A percentile compares a stretch with the other conserved stretches of the same genome.
Evolutionary conservation across 1,140 invertebrate species (phyloP).

Genomic region (Calliphora vicina): DNA sequence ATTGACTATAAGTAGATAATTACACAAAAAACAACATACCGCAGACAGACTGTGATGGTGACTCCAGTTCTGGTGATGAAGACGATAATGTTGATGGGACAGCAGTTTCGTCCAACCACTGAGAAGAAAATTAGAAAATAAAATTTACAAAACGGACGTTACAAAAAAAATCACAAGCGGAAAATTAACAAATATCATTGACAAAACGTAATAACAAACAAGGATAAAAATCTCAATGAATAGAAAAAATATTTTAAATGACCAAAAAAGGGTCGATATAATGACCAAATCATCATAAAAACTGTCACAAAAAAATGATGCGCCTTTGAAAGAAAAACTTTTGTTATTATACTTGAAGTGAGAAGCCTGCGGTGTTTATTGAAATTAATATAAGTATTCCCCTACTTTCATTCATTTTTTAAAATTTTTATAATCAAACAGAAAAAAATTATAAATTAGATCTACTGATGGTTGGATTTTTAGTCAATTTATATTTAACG

Average conservation of each 20-base stretch:
- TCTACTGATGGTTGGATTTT: too few relatives aligned
- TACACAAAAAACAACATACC: slow-evolving; percentile 24
- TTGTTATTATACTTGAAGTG: neutral
- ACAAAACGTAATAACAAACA: neutral
- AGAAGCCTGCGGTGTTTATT: neutral
- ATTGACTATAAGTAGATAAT: slow-evolving; percentile 27
- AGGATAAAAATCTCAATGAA: neutral
- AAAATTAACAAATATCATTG: slow-evolving; percentile 16
- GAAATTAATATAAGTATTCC: neutral
- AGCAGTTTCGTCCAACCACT: neutral
- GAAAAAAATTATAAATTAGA: too few relatives aligned
- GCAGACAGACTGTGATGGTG: neutral
- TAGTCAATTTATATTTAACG: too few relatives aligned
- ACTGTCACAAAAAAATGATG: neutral
- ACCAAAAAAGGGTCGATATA: neutral
- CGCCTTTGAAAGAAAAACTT: neutral
- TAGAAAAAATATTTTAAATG: neutral
- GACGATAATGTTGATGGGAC: neutral
- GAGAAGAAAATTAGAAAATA: slow-evolving; percentile 17
- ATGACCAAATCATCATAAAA: neutral
- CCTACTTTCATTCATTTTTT: too few relatives aligned
- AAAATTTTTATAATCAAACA: too few relatives aligned
- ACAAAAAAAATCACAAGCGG: slow-evolving; percentile 11
- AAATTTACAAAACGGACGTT: neutral
- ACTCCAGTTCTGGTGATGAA: neutral